Conservation (phyloP, 2,113 vertebrate species). For the Corythoichthys intestinalis region DNA sequence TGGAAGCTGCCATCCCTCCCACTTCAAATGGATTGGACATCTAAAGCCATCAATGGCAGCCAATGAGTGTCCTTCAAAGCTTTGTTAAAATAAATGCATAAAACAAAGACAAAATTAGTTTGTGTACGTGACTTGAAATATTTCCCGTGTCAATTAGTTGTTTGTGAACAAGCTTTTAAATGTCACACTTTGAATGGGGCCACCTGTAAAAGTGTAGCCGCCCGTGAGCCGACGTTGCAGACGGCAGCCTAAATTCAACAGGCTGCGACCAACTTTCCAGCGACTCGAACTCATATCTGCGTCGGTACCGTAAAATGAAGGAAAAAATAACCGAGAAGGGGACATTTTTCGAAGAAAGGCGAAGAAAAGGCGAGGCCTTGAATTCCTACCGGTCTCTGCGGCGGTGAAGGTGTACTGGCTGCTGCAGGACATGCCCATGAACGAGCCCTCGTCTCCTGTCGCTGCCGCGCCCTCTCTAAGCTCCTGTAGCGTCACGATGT, state of each 20-base stretch:
- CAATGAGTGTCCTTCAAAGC: no score
- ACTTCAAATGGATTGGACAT: no score
- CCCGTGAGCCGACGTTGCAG: slow-evolving; percentile 74
- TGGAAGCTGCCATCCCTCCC: no score
- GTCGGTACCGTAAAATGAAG: slow-evolving; percentile 45
- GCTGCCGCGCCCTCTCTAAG: slow-evolving; percentile 71
- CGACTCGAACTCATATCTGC: slow-evolving; percentile 79
- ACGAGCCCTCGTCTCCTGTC: slow-evolving; percentile 66
- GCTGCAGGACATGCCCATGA: slow-evolving; percentile 89
- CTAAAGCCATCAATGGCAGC: no score
- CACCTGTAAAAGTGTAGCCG: slow-evolving; percentile 76
- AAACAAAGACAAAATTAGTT: neutral
- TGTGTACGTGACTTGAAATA: neutral
- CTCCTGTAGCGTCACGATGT: slow-evolving; percentile 88
- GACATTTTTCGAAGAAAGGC: neutral
- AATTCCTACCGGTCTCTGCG: slow-evolving; percentile 79
- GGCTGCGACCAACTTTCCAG: slow-evolving; percentile 78
- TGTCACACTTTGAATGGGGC: slow-evolving; percentile 54
- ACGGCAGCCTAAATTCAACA: slow-evolving; percentile 76
- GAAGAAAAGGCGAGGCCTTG: neutral
- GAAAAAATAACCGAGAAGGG: slow-evolving; percentile 18
- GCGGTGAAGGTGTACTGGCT: slow-evolving; percentile 90
- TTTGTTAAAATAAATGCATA: no score
- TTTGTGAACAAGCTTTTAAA: slow-evolving; percentile 15
- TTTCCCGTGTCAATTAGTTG: neutral